Evolutionary conservation across 2,113 vertebrate genomes (phyloP), one percentile per base, ranked within the genome.

Genomic region (Caranx ignobilis): DNA sequence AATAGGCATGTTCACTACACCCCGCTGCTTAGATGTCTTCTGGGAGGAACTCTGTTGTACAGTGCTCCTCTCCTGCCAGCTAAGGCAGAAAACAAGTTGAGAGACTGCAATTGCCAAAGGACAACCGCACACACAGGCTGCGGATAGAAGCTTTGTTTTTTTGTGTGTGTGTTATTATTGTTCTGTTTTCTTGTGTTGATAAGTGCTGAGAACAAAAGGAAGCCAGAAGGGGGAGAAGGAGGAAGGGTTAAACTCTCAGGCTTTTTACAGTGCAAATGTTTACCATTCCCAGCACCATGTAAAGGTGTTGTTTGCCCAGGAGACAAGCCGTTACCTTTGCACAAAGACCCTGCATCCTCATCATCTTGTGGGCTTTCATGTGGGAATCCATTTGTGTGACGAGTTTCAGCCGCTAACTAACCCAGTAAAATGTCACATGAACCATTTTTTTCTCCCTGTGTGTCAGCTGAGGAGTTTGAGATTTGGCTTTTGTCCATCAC

Each of bases 61-160:
- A 37, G 75, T 78, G 83, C 50, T 57, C 75, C 84, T 91, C 75
- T 89, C 81, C 81, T 90, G 89, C 79, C 86, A 85, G 85, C 80
- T 43, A 77, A 82, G 79, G 82, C 80, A 88, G 77, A 82, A 91
- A 90, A 92, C 83, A 88, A 87, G 90, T 89, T 81, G 86, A 91
- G 81, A 89, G 88, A 87, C 91, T 79, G 80, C 86, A 91, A 91
- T 92, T 93, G 93, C 91, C 91, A 93, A 93, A 94, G 93, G 93
- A 94, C 84, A 88, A 81, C 89, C 87, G 83, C 81, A 85, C 81
- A 86, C 71, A 82, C 70, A 67, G 55, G 78, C 75, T 26, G 62
- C 61, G 73, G 84, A 89, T 78, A 82, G 81, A 76, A 61, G 66
- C 60, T 72, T 85, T 73, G 63, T 87, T 74, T 87, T 84, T 59